phyloP scores from a whole-genome alignment of 2,113 vertebrate species.

The Crotalus helleri region DNA sequence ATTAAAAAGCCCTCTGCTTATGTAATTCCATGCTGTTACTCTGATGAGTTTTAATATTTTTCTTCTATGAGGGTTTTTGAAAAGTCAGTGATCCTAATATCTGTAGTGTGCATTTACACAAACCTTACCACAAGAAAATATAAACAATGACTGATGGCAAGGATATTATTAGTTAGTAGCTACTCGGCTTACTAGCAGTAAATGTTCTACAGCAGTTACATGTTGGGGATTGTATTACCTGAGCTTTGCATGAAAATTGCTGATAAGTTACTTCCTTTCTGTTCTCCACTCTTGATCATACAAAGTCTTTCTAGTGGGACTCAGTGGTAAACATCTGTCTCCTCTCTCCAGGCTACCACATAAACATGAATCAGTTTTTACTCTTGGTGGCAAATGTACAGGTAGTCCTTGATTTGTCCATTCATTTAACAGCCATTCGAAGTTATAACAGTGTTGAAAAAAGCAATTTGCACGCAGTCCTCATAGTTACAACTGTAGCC shows the following conservation, averaged over 20 bases:
- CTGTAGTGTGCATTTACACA: too few species aligned
- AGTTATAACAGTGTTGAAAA: background rate
- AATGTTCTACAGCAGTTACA: background rate
- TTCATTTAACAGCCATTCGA: background rate
- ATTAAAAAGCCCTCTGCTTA: background rate
- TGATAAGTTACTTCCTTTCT: background rate
- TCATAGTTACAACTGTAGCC: background rate
- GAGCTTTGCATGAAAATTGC: background rate
- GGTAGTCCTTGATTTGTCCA: background rate
- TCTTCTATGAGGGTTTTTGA: background rate
- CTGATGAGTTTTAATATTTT: background rate
- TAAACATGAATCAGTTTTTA: background rate
- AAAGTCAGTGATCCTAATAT: background rate
- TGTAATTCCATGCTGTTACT: background rate
- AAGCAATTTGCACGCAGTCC: background rate
- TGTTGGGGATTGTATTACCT: background rate
- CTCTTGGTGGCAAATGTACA: background rate
- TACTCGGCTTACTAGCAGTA: background rate
- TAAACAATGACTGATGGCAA: background rate
- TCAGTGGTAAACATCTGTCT: background rate
- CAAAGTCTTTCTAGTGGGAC: background rate
- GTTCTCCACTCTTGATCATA: background rate
- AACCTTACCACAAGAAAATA: background rate
- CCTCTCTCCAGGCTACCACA: slow-evolving; percentile 12
- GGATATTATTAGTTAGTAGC: background rate